These are phyloP conservation scores for Spodoptera frugiperda DNA, from an alignment of 1,140 invertebrate genomes.

Conservation along the genomic window DNA sequence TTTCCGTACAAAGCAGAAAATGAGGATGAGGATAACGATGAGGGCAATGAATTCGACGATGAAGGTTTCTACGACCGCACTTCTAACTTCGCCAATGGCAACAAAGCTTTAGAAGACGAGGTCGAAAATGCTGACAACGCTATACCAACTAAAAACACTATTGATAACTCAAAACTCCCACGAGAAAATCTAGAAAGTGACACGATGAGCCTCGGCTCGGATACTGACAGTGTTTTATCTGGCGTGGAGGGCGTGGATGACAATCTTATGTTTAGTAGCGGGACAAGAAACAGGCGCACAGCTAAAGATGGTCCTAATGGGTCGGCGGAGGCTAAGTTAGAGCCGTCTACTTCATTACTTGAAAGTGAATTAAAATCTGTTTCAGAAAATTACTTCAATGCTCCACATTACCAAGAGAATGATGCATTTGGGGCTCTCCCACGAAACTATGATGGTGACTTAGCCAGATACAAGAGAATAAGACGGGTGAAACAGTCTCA, in stretches of 20 bases:
- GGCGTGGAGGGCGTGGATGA: conserved; percentile 74
- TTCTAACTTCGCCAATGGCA: conserved; percentile 61
- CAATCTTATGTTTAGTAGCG: conserved; percentile 73
- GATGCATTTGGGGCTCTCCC: conserved; percentile 69
- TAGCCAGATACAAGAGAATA: conserved; percentile 76
- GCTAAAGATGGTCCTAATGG: conserved; percentile 48
- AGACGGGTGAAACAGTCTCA: conserved; percentile 63
- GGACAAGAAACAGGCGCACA: conserved; percentile 60
- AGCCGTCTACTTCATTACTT: conserved; percentile 47
- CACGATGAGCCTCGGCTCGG: conserved; percentile 67
- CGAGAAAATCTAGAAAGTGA: conserved; percentile 56
- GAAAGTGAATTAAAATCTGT: conserved; percentile 51
- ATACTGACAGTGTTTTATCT: conserved; percentile 71
- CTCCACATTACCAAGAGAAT: conserved; percentile 62
- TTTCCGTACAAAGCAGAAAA: conserved; percentile 67
- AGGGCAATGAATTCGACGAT: conserved; percentile 75
- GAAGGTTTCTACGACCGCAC: conserved; percentile 69
- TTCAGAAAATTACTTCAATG: conserved; percentile 60
- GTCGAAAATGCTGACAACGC: conserved; percentile 24
- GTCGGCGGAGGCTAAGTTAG: conserved; percentile 30
- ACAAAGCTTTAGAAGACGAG: conserved; percentile 36
- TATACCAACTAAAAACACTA: conserved; percentile 14
- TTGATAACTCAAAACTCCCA: conserved; percentile 24
- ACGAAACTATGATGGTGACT: conserved; percentile 66
- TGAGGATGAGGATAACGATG: conserved; percentile 70